These are phyloP conservation scores for Corvus cornix DNA, from an alignment of 2,113 vertebrate genomes.

Conservation along the genomic window DNA sequence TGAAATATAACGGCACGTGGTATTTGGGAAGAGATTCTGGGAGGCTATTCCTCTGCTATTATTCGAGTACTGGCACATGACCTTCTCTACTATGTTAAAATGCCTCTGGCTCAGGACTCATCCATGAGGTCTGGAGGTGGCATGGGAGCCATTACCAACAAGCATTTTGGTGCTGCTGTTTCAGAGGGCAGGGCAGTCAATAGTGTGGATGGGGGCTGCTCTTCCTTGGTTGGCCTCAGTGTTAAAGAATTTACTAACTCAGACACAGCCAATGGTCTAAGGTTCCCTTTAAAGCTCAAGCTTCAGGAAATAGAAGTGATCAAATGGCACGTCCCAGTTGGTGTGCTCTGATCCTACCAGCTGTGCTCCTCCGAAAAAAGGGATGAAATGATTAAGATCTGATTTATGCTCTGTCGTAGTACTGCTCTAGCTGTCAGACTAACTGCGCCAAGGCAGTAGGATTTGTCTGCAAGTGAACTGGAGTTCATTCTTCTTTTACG, in stretches of 20 bases:
- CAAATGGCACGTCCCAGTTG: slow-evolving; percentile 2
- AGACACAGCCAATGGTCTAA: slow-evolving; percentile 7
- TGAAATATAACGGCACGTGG: background rate
- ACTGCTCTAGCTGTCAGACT: slow-evolving; percentile 27
- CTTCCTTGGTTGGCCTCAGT: background rate
- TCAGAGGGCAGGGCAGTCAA: background rate
- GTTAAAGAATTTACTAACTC: slow-evolving; percentile 12
- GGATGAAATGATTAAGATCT: slow-evolving; percentile 58
- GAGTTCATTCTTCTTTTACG: background rate
- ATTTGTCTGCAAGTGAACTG: slow-evolving; percentile 14
- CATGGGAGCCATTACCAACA: background rate
- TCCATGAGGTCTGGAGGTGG: background rate
- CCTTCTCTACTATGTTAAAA: background rate
- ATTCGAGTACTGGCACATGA: background rate
- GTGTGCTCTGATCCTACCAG: slow-evolving; percentile 50
- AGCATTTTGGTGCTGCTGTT: background rate
- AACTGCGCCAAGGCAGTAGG: background rate
- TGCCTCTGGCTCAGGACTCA: background rate
- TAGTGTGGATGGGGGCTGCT: background rate
- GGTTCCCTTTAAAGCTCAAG: slow-evolving; percentile 32
- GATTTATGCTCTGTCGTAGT: slow-evolving; percentile 29
- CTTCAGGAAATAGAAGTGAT: slow-evolving; percentile 43
- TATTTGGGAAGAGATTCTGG: background rate
- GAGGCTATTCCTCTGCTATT: background rate
- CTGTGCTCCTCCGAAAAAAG: background rate